Conservation (phyloP, 1,140 invertebrate genomes). For the Ceratoteleas bidentatus region DNA sequence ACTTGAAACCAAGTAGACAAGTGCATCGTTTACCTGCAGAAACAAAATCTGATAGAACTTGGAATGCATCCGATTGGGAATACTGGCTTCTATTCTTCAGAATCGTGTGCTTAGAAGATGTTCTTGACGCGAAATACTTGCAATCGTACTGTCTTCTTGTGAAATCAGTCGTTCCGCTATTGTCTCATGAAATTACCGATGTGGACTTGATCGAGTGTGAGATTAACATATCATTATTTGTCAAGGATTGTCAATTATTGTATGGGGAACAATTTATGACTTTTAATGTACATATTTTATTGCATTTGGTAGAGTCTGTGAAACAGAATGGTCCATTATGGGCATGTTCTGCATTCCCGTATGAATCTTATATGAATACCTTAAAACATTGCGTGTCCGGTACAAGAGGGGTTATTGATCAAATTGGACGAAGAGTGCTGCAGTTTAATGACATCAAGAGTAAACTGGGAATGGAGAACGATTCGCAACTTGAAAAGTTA, state of each 20-base stretch:
- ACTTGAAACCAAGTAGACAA: constrained; percentile 13
- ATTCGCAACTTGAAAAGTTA: neutral
- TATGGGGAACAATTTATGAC: constrained; percentile 43
- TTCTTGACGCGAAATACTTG: neutral
- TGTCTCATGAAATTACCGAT: neutral
- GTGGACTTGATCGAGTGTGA: constrained; percentile 40
- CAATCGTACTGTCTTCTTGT: neutral
- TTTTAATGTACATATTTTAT: constrained; percentile 54
- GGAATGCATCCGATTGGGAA: constrained; percentile 31
- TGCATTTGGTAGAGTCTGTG: constrained; percentile 38
- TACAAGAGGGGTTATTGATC: constrained; percentile 40
- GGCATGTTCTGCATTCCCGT: constrained; percentile 52
- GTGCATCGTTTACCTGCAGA: constrained; percentile 2
- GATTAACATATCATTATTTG: constrained; percentile 49
- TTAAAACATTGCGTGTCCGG: constrained; percentile 41
- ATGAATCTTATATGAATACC: constrained; percentile 41
- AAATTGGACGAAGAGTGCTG: constrained; percentile 31
- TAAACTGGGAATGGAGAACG: neutral
- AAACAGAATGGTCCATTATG: constrained; percentile 43
- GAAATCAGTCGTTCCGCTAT: neutral
- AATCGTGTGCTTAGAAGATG: constrained; percentile 31
- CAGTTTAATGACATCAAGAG: constrained; percentile 5
- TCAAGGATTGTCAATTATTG: constrained; percentile 42
- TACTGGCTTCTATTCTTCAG: constrained; percentile 60
- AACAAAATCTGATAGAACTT: constrained; percentile 5